These are phyloP conservation scores for Tyto alba DNA, from an alignment of 2,113 vertebrate species.

Conservation along the genomic window DNA sequence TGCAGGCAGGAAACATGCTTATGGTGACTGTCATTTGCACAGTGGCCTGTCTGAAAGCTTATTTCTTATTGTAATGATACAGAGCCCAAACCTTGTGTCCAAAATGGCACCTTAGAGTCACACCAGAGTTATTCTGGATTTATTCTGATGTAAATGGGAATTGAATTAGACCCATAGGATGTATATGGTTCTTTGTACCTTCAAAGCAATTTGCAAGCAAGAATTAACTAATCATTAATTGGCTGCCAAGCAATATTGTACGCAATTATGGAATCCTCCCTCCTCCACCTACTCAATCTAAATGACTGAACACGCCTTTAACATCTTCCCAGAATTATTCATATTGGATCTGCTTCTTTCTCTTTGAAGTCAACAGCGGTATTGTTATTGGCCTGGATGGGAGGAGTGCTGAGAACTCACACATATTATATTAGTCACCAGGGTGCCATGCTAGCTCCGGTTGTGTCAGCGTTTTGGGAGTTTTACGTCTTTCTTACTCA, in stretches of 20 bases:
- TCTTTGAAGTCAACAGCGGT: conserved; percentile 61
- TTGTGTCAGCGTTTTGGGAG: conserved; percentile 55
- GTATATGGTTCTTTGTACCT: background rate
- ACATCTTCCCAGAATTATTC: conserved; percentile 61
- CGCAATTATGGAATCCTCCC: conserved; percentile 54
- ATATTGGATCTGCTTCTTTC: conserved; percentile 19
- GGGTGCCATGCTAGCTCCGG: background rate
- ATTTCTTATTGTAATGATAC: background rate
- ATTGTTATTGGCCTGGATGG: conserved; percentile 36
- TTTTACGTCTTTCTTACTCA: conserved; percentile 33
- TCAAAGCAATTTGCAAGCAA: conserved; percentile 60
- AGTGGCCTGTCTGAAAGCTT: background rate
- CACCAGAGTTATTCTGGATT: background rate
- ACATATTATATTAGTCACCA: conserved; percentile 52
- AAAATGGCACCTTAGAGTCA: background rate
- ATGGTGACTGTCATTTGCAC: background rate
- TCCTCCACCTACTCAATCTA: conserved; percentile 60
- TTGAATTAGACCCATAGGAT: background rate
- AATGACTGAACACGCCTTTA: conserved; percentile 62
- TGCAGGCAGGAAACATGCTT: background rate
- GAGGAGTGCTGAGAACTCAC: conserved; percentile 54
- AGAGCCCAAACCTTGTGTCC: background rate
- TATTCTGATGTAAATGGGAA: background rate
- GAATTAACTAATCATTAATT: conserved; percentile 63
- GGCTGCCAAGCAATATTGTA: conserved; percentile 45